phyloP scores from a whole-genome alignment of 1,140 invertebrate genomes.

The Ostrea denselamellosa region DNA sequence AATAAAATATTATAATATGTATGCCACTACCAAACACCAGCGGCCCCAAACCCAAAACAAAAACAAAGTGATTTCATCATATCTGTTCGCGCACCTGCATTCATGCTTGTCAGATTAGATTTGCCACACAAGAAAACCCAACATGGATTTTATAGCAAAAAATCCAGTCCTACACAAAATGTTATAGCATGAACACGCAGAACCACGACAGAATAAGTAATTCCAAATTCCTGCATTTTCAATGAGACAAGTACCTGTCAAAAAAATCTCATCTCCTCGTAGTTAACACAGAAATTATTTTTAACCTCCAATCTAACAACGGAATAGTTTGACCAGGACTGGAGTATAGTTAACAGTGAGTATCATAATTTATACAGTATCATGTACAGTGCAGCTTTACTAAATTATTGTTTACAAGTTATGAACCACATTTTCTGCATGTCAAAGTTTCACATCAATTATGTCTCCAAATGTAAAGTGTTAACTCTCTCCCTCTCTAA shows the following conservation, averaged over 20 bases:
- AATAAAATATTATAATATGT: neutral
- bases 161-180: neutral
- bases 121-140: neutral
- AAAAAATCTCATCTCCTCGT: neutral
- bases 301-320: constrained; percentile 5
- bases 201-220: constrained; percentile 5
- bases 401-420: neutral
- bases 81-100: neutral
- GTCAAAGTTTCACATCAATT: neutral
- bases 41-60: neutral
- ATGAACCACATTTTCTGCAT: neutral
- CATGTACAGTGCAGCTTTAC: neutral
- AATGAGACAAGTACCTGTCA: constrained; percentile 32
- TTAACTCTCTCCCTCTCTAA: neutral
- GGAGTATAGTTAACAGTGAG: neutral
- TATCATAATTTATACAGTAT: neutral
- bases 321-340: neutral
- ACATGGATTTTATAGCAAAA: neutral
- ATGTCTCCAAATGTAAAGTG: neutral
- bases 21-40: neutral
- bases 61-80: neutral
- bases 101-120: neutral
- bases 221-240: constrained; percentile 19
- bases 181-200: neutral
- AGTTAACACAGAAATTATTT: neutral